Evolutionary conservation across 2,113 vertebrate species (phyloP).

Genomic region (Probosciger aterrimus): DNA sequence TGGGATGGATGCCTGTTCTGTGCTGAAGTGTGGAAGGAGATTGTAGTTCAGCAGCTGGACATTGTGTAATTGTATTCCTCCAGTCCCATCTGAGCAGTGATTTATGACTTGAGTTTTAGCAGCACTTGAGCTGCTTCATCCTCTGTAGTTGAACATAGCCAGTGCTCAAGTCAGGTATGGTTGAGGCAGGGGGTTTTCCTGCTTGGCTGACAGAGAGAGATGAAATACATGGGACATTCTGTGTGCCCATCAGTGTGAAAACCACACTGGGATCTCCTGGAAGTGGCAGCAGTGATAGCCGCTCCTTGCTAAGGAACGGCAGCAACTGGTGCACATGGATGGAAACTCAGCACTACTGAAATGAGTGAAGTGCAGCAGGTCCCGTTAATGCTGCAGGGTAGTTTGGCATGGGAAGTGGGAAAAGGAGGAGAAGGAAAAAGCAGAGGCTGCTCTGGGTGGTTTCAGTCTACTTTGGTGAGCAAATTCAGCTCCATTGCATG

Average conservation of each 20-base stretch:
- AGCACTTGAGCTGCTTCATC: background rate
- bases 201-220: fast-evolving
- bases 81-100: background rate
- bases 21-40: background rate
- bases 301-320: background rate
- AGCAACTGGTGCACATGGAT: background rate
- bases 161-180: background rate
- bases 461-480: background rate
- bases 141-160: fast-evolving
- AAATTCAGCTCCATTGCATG: background rate
- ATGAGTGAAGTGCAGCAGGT: background rate
- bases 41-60: background rate
- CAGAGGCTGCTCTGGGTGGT: background rate
- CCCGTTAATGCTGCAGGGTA: fast-evolving
- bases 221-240: background rate
- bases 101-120: background rate
- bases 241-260: background rate
- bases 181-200: background rate
- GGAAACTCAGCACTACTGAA: fast-evolving
- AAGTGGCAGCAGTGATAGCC: background rate
- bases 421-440: background rate
- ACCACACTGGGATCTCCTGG: background rate
- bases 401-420: fast-evolving
- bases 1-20: background rate
- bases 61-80: background rate